Evolutionary conservation across 2,797 vertebrate species (phyloP).

Genomic region (Nasua narica): DNA sequence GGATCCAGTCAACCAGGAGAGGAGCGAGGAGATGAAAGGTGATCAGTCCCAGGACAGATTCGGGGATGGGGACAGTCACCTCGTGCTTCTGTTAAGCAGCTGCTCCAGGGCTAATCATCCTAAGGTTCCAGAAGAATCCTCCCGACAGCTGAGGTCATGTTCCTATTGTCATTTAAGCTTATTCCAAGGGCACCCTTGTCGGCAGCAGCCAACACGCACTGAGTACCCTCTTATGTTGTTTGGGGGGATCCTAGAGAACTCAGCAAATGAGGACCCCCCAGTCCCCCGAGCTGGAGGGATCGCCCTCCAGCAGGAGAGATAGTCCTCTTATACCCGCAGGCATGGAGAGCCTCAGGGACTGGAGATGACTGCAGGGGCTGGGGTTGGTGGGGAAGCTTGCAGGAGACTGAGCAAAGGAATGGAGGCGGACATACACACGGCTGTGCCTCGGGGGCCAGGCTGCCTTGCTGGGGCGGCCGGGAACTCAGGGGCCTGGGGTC

Average conservation of each 20-base stretch:
- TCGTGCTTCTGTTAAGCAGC: background rate
- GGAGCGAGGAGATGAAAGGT: background rate
- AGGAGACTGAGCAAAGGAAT: background rate
- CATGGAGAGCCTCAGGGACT: background rate
- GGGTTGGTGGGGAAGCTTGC: too few relatives aligned
- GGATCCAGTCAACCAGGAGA: background rate
- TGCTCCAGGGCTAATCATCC: background rate
- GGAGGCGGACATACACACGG: background rate
- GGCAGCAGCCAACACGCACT: background rate
- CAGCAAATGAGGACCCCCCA: background rate
- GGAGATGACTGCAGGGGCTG: background rate
- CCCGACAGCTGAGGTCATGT: background rate
- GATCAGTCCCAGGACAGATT: background rate
- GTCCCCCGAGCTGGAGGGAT: background rate
- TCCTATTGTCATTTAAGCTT: background rate
- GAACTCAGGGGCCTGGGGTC: too few relatives aligned
- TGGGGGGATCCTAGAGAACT: too few relatives aligned
- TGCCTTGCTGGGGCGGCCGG: background rate
- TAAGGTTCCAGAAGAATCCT: background rate
- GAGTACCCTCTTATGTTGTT: background rate
- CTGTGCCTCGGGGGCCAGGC: background rate
- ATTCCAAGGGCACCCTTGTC: background rate
- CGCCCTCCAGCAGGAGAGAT: background rate
- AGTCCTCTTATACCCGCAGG: too few relatives aligned
- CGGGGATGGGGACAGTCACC: too few relatives aligned